Percentiles rank a stretch among this genome's conserved stretches.
Evolutionary conservation across 2,797 vertebrate genomes (phyloP).

Genomic region (Naso thynnoides): DNA sequence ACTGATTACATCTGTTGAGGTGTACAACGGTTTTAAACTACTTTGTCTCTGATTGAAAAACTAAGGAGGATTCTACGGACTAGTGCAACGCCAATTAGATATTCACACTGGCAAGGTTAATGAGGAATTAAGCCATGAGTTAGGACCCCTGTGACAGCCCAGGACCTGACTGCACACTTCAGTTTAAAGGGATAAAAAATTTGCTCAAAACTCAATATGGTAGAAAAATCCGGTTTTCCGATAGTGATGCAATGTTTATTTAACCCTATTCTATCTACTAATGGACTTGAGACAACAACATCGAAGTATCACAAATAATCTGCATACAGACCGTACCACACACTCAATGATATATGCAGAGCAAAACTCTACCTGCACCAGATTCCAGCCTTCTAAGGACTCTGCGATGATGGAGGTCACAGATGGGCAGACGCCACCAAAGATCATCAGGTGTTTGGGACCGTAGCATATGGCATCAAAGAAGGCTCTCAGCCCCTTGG

Average conservation of each 20-base stretch:
- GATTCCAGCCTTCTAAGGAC: conserved; percentile 98
- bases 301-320: neutral
- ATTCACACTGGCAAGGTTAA: conserved; percentile 55
- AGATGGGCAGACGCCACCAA: conserved; percentile 97
- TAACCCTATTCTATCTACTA: neutral
- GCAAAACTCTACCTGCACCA: conserved; percentile 93
- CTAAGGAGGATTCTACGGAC: conserved; percentile 43
- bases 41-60: conserved; percentile 45
- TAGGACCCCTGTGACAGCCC: conserved; percentile 41
- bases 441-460: conserved; percentile 99
- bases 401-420: conserved; percentile 99
- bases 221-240: conserved; percentile 19
- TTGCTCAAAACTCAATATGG: conserved; percentile 11
- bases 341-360: neutral
- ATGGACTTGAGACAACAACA: neutral
- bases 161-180: conserved; percentile 24
- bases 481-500: conserved; percentile 98
- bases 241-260: neutral
- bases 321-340: neutral
- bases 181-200: conserved; percentile 11
- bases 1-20: neutral
- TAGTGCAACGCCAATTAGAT: conserved; percentile 47
- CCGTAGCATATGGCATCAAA: conserved; percentile 99
- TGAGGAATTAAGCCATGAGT: conserved; percentile 57
- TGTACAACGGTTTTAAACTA: conserved; percentile 16